phyloP scores from a whole-genome alignment of 2,797 vertebrate genomes.

The Oreortyx pictus region DNA sequence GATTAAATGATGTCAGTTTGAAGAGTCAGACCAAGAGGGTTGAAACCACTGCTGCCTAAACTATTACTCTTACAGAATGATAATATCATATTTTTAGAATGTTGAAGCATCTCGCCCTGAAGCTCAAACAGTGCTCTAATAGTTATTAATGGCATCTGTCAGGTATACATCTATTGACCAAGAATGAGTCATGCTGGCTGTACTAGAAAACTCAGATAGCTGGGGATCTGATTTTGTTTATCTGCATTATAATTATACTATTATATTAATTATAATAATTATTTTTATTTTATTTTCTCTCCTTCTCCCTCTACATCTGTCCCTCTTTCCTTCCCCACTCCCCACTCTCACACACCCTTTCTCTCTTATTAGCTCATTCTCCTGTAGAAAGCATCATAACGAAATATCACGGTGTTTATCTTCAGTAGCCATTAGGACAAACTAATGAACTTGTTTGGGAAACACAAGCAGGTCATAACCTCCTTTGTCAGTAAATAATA shows the following conservation, averaged over 20 bases:
- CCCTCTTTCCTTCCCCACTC: background rate
- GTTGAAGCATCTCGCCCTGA: slow-evolving; percentile 49
- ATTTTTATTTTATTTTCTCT: fast-evolving
- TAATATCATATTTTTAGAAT: slow-evolving; percentile 77
- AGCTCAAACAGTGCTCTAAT: slow-evolving; percentile 59
- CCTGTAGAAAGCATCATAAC: slow-evolving; percentile 42
- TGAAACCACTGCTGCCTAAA: slow-evolving; percentile 62
- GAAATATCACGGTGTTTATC: slow-evolving; percentile 72
- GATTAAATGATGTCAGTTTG: slow-evolving; percentile 52
- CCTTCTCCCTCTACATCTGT: fast-evolving
- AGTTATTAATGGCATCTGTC: slow-evolving; percentile 79
- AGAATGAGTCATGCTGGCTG: slow-evolving; percentile 69
- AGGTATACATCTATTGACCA: slow-evolving; percentile 56
- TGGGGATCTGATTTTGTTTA: background rate
- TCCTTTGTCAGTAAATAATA: slow-evolving; percentile 75
- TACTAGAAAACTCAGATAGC: slow-evolving; percentile 13
- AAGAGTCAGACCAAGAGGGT: slow-evolving; percentile 49
- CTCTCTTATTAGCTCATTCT: slow-evolving; percentile 22
- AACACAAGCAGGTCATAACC: slow-evolving; percentile 69
- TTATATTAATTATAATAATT: background rate
- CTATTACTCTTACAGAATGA: slow-evolving; percentile 68
- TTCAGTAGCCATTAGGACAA: slow-evolving; percentile 68
- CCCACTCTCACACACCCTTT: background rate
- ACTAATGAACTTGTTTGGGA: slow-evolving; percentile 75
- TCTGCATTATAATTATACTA: background rate